Evolutionary conservation across 2,888 invertebrate species (phyloP).

Genomic region (Lithosia quadra): DNA sequence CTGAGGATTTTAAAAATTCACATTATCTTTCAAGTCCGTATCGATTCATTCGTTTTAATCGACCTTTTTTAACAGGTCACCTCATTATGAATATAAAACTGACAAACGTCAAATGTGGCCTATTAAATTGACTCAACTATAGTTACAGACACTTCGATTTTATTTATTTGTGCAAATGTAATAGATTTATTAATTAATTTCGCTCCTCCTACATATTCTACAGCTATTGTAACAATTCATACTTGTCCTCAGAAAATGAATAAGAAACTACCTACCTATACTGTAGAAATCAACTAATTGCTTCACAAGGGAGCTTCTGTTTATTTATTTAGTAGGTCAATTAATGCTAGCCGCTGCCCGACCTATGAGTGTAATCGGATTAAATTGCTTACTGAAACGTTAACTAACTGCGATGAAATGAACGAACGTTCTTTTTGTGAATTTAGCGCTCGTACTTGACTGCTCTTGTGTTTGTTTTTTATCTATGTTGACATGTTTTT

Average conservation of each 20-base stretch:
- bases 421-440: neutral
- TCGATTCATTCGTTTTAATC: no score
- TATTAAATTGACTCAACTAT: no score
- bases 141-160: no score
- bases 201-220: neutral
- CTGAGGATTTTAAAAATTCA: no score
- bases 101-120: no score
- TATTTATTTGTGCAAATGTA: no score
- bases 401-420: neutral
- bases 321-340: conserved; percentile 16
- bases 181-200: no score
- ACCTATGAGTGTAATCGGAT: conserved; percentile 7
- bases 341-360: neutral
- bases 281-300: conserved; percentile 5
- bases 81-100: no score
- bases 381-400: conserved; percentile 11
- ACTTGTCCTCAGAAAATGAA: neutral
- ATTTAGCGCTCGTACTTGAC: neutral
- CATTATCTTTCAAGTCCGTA: no score
- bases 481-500: no score
- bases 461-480: no score
- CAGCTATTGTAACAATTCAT: neutral
- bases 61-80: no score
- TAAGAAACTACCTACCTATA: neutral
- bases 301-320: conserved; percentile 8